Conservation (phyloP, 53 echinoderm and acorn worm species). For the Arbacia lixula region DNA sequence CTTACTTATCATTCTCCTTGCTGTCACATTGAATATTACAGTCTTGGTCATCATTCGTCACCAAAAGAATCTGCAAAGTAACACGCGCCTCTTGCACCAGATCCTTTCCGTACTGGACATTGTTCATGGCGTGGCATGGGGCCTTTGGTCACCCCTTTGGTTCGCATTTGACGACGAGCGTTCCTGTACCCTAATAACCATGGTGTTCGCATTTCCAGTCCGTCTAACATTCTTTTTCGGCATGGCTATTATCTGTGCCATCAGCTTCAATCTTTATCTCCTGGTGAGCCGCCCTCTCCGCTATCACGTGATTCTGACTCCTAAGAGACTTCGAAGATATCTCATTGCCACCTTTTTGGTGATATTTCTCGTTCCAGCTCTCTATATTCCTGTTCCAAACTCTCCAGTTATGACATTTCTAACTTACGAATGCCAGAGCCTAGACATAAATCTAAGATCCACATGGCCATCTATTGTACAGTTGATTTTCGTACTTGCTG, state of each 20-base stretch:
- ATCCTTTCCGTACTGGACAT: not conserved
- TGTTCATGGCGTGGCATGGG: not conserved
- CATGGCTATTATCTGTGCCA: not conserved
- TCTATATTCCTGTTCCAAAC: too few relatives aligned
- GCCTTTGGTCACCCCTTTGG: not conserved
- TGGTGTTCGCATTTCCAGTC: conserved; percentile 3
- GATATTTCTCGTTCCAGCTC: too few relatives aligned
- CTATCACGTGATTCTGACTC: not conserved
- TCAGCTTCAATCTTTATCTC: conserved; percentile 13
- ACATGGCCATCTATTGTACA: too few relatives aligned
- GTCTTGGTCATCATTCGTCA: not conserved
- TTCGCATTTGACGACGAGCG: not conserved
- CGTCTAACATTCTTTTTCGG: not conserved
- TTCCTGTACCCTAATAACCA: not conserved
- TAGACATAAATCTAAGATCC: too few relatives aligned
- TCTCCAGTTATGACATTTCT: too few relatives aligned
- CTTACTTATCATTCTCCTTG: conserved; percentile 1
- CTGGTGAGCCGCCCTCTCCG: not conserved
- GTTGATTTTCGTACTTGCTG: too few relatives aligned
- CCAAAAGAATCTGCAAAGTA: not conserved
- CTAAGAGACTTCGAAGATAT: too few relatives aligned
- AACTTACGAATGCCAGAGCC: too few relatives aligned
- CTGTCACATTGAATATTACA: not conserved
- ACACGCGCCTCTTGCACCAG: not conserved
- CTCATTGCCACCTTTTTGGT: too few relatives aligned